These are phyloP conservation scores for Campylorhamphus procurvoides DNA, from an alignment of 2,113 vertebrate species.

Conservation along the genomic window DNA sequence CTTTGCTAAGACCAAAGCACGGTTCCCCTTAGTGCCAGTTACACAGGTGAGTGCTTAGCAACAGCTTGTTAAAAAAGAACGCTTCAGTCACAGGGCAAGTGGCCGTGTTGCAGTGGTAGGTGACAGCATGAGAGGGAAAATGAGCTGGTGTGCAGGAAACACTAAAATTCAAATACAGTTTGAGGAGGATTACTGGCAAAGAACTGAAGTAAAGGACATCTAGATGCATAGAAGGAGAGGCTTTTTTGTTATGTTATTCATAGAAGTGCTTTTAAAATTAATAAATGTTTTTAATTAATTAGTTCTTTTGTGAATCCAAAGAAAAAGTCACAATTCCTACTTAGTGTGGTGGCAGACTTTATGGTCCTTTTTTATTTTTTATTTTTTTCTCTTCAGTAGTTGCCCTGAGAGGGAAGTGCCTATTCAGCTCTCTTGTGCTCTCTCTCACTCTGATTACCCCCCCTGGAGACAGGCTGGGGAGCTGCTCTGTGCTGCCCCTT, in stretches of 20 bases:
- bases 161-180: neutral
- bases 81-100: neutral
- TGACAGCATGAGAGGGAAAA: slow-evolving; percentile 23
- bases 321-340: neutral
- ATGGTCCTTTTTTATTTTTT: neutral
- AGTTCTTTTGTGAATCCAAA: neutral
- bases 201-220: neutral
- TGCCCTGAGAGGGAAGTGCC: neutral
- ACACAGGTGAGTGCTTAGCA: neutral
- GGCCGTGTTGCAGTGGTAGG: neutral
- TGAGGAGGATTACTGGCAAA: neutral
- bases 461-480: too few species aligned
- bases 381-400: neutral
- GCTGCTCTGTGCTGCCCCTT: neutral
- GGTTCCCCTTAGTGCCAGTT: neutral
- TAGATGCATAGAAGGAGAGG: neutral
- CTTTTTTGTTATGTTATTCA: neutral
- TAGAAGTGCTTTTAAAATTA: neutral
- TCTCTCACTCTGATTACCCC: neutral
- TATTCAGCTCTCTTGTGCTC: neutral
- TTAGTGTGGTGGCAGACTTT: neutral
- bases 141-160: neutral
- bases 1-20: neutral
- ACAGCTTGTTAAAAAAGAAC: neutral
- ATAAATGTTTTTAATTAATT: neutral